These are phyloP conservation scores for Mirounga angustirostris DNA, from an alignment of 2,113 vertebrate genomes.

Conservation along the genomic window DNA sequence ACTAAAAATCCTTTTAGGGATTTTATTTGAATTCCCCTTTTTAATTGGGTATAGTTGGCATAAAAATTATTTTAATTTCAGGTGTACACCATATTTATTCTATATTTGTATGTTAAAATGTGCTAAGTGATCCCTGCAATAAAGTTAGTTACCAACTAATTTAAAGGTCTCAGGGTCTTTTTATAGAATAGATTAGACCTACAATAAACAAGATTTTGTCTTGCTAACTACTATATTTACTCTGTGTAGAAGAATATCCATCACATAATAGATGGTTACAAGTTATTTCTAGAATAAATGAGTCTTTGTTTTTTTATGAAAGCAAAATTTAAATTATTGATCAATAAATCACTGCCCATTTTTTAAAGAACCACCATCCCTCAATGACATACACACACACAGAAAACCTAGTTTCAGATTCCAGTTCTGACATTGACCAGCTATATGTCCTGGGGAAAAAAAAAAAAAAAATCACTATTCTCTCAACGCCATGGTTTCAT, in stretches of 20 bases:
- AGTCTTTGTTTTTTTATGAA: background rate
- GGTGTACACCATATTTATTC: background rate
- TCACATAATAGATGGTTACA: background rate
- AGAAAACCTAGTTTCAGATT: background rate
- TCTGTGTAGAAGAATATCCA: background rate
- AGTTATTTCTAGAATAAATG: background rate
- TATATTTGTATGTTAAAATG: background rate
- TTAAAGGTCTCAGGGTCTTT: background rate
- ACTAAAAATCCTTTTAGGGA: background rate
- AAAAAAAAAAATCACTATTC: background rate
- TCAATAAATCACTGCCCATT: background rate
- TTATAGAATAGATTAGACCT: background rate
- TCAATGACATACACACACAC: background rate
- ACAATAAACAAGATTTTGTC: background rate
- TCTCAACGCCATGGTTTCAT: background rate
- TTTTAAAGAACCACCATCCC: background rate
- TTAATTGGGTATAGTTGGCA: background rate
- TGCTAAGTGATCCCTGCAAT: background rate
- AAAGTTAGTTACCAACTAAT: background rate
- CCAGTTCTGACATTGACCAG: background rate
- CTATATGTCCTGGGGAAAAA: background rate
- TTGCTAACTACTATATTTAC: background rate
- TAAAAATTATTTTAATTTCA: background rate
- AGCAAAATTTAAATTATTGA: background rate
- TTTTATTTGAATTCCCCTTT: background rate